Base-by-base conservation (phyloP, 2,888 invertebrate species). In the Lymantria dispar region DNA sequence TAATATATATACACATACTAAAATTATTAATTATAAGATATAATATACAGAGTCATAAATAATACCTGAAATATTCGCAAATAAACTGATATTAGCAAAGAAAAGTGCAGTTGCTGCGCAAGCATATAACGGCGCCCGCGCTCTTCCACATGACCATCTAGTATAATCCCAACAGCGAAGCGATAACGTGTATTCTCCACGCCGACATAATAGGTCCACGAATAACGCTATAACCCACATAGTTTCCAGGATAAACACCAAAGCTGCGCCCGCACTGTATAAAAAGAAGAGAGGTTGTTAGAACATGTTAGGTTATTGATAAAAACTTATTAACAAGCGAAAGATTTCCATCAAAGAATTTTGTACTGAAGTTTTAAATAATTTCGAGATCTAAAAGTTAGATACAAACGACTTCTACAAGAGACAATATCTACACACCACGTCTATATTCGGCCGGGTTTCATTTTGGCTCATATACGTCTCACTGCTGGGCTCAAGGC, bases 161-260 rank as follows among this genome's bases (percentile, higher is more conserved):
- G 76, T 67, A 74, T 89, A 88, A 70, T 91, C 91, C 91, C 91
- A 91, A 55, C 91, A 91, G 0, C 91, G 76, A 12, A 91, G 69
- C 0, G 83, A 74, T 46, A 89, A 56, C 0, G 90, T 84, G 68
- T 91, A 91, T 50, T 91, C 90, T 8, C 91, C 91, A 0, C 88
- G 76, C 0, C 91, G 82, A 47, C 87, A 87, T 8, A 91, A 70
- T 14, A 91, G 72, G 69, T 91, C 91, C 52, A 91, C 84, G 66
- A 91, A 91, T 2, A 91, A 52, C 0, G 90, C 91, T 8, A 76
- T 83, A 38, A 89, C 91, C 91, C 91, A 91, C 91, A 91, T 91
- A 30, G 90, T 91, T 70, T 91, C 91, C 56, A 91, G 58, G 7
- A 89, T 60, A n/a, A 91, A 71, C 5, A 91, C 80, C 41, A 83